A percentile compares a stretch with the other conserved stretches of the same genome.
Evolutionary conservation across 2,797 vertebrate genomes (phyloP).

Genomic region (Diglossa cyanea): DNA sequence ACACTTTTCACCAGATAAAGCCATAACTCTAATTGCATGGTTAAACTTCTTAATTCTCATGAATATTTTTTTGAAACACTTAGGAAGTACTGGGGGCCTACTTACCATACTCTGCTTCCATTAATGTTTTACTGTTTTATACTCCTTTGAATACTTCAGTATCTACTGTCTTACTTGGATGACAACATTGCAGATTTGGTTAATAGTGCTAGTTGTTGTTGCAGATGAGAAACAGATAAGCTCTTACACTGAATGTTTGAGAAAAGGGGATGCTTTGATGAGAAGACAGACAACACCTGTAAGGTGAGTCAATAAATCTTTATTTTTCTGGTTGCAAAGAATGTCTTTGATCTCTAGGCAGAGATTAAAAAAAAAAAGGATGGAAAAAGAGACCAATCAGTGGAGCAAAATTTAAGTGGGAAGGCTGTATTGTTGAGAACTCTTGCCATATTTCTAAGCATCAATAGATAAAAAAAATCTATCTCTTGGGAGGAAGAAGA

Average conservation of each 20-base stretch:
- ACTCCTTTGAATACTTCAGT: neutral
- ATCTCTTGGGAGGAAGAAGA: neutral
- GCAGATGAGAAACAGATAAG: neutral
- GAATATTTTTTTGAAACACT: neutral
- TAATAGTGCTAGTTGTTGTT: neutral
- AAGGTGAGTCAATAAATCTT: slow-evolving; percentile 44
- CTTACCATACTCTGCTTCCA: neutral
- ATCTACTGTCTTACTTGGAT: neutral
- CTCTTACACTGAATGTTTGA: neutral
- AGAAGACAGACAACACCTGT: neutral
- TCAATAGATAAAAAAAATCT: accelerated
- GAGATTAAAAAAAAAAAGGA: neutral
- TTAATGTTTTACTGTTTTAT: neutral
- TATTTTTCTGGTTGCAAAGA: slow-evolving; percentile 21
- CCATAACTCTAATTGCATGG: neutral
- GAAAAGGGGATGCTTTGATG: neutral
- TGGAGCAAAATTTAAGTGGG: neutral
- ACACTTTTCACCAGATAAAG: neutral
- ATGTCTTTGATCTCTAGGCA: slow-evolving; percentile 30
- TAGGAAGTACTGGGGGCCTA: neutral
- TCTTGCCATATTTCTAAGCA: neutral
- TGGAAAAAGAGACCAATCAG: neutral
- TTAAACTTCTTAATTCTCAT: neutral
- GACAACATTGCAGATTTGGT: neutral
- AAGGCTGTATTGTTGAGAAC: neutral